Evolutionary conservation across 2,888 invertebrate genomes (phyloP), one percentile per base, ranked within the genome.

Genomic region (Caenorhabditis virilis): DNA sequence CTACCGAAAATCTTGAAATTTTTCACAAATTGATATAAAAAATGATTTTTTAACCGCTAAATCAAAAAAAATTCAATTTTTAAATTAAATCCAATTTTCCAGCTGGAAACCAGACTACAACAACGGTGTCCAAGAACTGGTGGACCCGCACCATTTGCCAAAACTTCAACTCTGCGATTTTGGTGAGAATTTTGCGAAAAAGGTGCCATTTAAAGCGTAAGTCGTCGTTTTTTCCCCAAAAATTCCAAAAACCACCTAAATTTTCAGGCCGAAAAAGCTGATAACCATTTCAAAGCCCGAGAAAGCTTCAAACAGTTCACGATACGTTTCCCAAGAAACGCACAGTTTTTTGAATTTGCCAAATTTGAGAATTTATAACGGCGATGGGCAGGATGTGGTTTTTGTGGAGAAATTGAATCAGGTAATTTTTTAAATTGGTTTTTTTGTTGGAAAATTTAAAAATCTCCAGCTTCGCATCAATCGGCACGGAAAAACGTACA

Each of bases 91-190:
- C 13, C 25, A 41, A 41, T 70, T 50, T n/a, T n/a, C n/a, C 48
- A 70, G 71, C 35, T 78, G 77, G 77, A 57, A 70, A 22, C 67
- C 68, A 26, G 77, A 78, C 38, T 78, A 76, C 71, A 63, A 63
- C 27, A 52, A 60, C 45, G 78, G 78, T 13, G 70, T 72, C 6
- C 77, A 78, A 52, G 68, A 72, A 16, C 62, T 71, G 7, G 59
- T 71, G 36, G 47, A 71, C 25, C 58, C 62, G 6, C 51, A 65
- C 13, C 35, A 45, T 7, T 43, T 70, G 1, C 70, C 70, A 6
- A 25, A 23, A 4, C 59, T 69, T 41, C 16, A 30, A 13, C 33
- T 42, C 0, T 9, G 20, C 1, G 38, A 56, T 36, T 53, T 49
- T 16, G 51, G 30, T 30, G 42, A 56, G 25, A 9, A 20, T 11